Evolutionary conservation across 2,113 vertebrate species (phyloP).

Genomic region (Sminthopsis crassicaudata): DNA sequence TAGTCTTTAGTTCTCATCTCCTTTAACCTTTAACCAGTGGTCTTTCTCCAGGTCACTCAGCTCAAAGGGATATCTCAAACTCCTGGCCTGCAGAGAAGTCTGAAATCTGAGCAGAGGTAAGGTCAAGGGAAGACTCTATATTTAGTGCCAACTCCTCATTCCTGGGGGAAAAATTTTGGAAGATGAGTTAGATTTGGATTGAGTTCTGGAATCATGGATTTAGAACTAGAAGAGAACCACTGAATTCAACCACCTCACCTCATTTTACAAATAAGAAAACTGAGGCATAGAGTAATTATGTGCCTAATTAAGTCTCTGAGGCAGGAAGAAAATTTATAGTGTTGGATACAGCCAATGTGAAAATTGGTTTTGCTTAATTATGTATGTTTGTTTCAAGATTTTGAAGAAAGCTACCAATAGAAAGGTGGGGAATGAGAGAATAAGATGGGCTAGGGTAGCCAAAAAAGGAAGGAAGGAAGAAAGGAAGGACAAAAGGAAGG

Average conservation of each 20-base stretch:
- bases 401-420: neutral
- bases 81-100: neutral
- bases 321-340: neutral
- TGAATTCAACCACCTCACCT: neutral
- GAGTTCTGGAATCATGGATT: neutral
- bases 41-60: neutral
- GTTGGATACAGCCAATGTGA: neutral
- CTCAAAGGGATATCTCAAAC: neutral
- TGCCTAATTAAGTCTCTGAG: neutral
- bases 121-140: neutral
- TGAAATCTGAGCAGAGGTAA: neutral
- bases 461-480: neutral
- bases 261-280: neutral
- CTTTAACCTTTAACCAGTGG: neutral
- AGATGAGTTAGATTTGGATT: neutral
- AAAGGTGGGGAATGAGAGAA: neutral
- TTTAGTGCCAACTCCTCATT: neutral
- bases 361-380: neutral
- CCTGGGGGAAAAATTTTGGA: neutral
- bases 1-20: neutral
- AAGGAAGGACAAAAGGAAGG: too few relatives aligned
- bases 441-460: neutral
- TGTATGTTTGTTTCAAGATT: neutral
- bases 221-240: neutral
- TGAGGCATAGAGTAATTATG: neutral